Conservation (phyloP, 23 tunicate genomes). For the Trididemnum nubilum region DNA sequence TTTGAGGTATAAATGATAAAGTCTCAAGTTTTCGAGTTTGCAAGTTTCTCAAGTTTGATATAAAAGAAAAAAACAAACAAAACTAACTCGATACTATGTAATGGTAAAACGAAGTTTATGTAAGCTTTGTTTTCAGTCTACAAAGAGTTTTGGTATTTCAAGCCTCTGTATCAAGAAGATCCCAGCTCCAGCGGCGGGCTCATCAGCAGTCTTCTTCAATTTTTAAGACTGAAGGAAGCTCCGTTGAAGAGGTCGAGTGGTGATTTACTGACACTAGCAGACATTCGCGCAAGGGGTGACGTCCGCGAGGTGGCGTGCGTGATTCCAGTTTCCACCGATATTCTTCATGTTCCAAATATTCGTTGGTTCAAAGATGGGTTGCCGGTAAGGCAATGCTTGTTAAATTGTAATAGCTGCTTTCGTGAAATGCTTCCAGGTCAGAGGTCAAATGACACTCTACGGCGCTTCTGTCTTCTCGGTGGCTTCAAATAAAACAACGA, state of each 20-base stretch:
- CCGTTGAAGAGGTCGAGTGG: neutral
- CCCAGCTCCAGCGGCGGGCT: neutral
- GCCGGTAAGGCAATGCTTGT: constrained; percentile 38
- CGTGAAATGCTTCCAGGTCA: too few species aligned
- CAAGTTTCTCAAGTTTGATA: too few species aligned
- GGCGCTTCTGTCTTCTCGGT: too few species aligned
- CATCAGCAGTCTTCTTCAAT: neutral
- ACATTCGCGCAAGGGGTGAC: neutral
- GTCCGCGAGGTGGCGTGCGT: constrained; percentile 41
- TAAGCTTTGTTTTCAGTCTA: constrained; percentile 20
- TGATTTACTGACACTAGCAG: constrained; percentile 17
- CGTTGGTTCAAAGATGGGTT: constrained; percentile 47
- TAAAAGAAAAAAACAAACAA: too few species aligned
- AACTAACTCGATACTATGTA: too few species aligned
- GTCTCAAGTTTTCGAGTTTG: too few species aligned
- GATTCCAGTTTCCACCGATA: constrained; percentile 33
- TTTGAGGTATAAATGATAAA: too few species aligned
- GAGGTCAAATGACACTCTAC: too few species aligned
- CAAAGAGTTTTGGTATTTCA: constrained; percentile 49
- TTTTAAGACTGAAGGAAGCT: neutral
- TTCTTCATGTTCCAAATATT: constrained; percentile 14
- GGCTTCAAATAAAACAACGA: too few species aligned
- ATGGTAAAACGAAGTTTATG: too few species aligned
- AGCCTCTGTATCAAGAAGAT: constrained; percentile 30
- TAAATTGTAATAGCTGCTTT: too few species aligned